Base-by-base conservation (phyloP, 2,797 vertebrate species). In the Crocodylus rhombifer region DNA sequence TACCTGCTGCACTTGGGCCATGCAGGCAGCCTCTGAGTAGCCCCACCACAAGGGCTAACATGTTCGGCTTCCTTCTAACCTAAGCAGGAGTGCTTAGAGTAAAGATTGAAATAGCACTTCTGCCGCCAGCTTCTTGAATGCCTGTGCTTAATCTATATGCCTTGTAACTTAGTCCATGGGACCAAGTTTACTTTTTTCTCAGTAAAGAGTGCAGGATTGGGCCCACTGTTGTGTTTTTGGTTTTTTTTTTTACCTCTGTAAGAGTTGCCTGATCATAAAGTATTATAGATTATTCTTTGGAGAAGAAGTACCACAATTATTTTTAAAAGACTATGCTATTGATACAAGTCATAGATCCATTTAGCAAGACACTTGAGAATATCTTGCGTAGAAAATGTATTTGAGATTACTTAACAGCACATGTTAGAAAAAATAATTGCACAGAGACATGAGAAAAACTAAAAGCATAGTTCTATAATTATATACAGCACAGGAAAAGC, bases 381-480 rank as follows among this genome's bases (percentile, higher is more conserved):
- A 20, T 18, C 18, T 33, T 10, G 6, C 3, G 5, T 25, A 2
- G 21, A 89, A n/a, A 88, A 87, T 84, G 33, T 55, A 5, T 23
- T 84, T 77, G 18, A 62, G 58, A 16, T 78, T 82, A 80, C 57
- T 23, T 62, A 87, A 79, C 0, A 0, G n/a, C 75, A 5, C 20
- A 14, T 14, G 3, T 77, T 77, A 76, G n/a, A 11, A 63, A 84
- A 86, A 82, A 2, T 75, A 83, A 77, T 61, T 82, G 20, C 21
- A 58, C 5, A 80, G 69, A 83, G 20, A 14, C 20, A 5, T 67
- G 77, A 75, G 87, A 95, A 94, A 91, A 94, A 94, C 92, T 85
- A 91, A 87, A 92, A 93, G 82, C 81, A 67, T 69, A 86, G 82
- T 94, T 84, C 87, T 92, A 91, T 96, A 97, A 95, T 36, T 93